Evolutionary conservation across 2,113 vertebrate species (phyloP).

Genomic region (Rhinolophus sinicus): DNA sequence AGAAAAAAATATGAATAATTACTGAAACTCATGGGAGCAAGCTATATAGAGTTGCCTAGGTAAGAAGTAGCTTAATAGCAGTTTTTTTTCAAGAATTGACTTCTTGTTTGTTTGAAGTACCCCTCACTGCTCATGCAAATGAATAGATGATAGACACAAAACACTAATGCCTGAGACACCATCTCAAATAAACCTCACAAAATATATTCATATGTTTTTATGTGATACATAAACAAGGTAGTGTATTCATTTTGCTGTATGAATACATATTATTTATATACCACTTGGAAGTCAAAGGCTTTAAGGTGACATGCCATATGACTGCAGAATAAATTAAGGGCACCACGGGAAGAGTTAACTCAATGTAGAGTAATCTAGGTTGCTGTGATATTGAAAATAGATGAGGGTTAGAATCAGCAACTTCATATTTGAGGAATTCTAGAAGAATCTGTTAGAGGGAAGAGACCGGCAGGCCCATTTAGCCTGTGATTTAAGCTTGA

Average conservation of each 20-base stretch:
- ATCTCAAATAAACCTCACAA: not conserved
- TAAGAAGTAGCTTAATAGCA: not conserved
- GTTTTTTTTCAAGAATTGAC: not conserved
- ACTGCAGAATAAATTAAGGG: not conserved
- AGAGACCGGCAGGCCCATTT: not conserved
- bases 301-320: not conserved
- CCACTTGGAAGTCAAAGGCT: not conserved
- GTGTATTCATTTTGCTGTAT: not conserved
- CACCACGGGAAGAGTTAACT: not conserved
- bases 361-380: not conserved
- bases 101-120: not conserved
- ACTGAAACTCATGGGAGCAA: not conserved
- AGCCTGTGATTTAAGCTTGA: not conserved
- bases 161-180: not conserved
- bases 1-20: not conserved
- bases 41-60: not conserved
- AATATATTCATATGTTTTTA: not conserved
- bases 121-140: not conserved
- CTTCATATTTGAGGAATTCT: not conserved
- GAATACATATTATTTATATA: not conserved
- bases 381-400: not conserved
- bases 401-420: not conserved
- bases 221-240: not conserved
- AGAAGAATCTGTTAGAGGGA: not conserved
- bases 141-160: not conserved